Conservation (phyloP, 2,888 invertebrate species). For the Amphipyra berbera region DNA sequence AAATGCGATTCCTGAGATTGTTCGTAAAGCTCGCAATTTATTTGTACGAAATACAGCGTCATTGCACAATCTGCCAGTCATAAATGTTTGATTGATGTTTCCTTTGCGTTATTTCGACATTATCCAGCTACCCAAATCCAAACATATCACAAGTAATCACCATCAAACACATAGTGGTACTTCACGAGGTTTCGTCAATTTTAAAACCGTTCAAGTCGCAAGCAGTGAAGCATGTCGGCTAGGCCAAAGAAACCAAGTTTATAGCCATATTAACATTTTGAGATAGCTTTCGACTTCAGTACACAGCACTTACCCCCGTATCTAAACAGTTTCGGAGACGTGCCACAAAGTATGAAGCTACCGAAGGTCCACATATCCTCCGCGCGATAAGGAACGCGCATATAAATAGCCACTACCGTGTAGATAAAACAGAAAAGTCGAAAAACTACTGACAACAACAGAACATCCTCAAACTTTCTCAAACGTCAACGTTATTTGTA, state of each 20-base stretch:
- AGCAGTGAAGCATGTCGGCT: background rate
- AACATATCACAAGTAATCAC: conserved; percentile 28
- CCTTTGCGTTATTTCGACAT: background rate
- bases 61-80: conserved; percentile 28
- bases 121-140: conserved; percentile 3
- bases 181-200: conserved; percentile 1
- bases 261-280: conserved; percentile 51
- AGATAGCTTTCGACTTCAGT: conserved; percentile 54
- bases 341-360: background rate
- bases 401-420: too few species aligned
- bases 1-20: background rate
- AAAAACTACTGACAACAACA: too few species aligned
- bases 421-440: too few species aligned
- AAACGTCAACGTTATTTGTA: too few species aligned
- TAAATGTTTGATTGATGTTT: conserved; percentile 25
- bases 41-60: background rate
- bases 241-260: conserved; percentile 42
- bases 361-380: conserved; percentile 9
- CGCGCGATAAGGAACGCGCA: background rate
- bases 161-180: conserved; percentile 27
- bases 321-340: conserved; percentile 36
- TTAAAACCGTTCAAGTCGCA: conserved; percentile 4
- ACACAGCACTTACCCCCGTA: conserved; percentile 41
- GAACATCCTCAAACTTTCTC: too few species aligned
- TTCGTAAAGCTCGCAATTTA: conserved; percentile 7